Evolutionary conservation across 2,113 vertebrate genomes (phyloP), one percentile per base, ranked within the genome.

Genomic region (Xenopus borealis): DNA sequence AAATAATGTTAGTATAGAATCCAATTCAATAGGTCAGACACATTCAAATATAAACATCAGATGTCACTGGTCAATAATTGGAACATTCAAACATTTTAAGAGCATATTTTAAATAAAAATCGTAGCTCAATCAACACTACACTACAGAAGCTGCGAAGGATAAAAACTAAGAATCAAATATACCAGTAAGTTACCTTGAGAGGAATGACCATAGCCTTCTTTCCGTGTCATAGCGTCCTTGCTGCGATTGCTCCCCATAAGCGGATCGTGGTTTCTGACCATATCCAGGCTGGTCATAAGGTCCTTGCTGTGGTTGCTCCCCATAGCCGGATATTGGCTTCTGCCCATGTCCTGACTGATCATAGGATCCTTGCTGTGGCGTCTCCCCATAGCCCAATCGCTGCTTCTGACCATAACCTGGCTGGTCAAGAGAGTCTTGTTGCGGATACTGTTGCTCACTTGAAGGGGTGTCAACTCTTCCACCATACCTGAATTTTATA

Each of bases 161-260:
- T 13, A 17, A 23, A 33, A 50, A 50, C 2, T 12, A 50, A 2
- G 23, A 27, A 27, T 27, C 23, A 27, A 27, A 27, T 27, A 27
- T 27, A 27, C 23, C 23, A 27, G 23, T 50, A 13, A 4, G 47
- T 16, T 64, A 62, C 63, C 71, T 69, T 76, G 72, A 17, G 65
- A 52, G 65, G 64, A 53, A 30, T 68, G 66, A 17, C 73, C 62
- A 63, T 53, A 75, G 8, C 64, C 66, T 10, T 75, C 72, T 69
- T 69, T 75, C 45, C 27, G 16, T 30, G 30, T 66, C 63, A 46
- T 18, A 66, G 7, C n/a, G 44, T 18, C 44, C 63, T 46, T 66
- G 63, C 44, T 66, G 62, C 3, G 18, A 50, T 7, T 53, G 53
- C 27, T 75, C 64, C 3, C 64, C 71, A 65, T 61, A 74, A 2